Evolutionary conservation across 2,888 invertebrate species (phyloP).

Genomic region (Salpingus planirostris): DNA sequence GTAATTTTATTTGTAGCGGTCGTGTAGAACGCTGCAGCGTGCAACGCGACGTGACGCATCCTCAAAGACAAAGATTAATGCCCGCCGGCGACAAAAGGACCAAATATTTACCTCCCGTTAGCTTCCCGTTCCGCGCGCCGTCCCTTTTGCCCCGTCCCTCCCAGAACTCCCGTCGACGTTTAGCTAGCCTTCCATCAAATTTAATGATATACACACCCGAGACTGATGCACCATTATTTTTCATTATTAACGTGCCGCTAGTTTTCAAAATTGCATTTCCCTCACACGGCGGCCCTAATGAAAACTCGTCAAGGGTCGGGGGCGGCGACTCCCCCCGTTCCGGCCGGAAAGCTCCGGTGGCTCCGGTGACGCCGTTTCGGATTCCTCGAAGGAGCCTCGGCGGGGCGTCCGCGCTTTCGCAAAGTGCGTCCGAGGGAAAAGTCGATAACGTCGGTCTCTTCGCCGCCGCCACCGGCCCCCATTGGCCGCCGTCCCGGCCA

Average conservation of each 20-base stretch:
- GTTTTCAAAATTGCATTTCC: slow-evolving; percentile 40
- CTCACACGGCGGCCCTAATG: slow-evolving; percentile 18
- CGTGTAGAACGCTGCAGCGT: too few species aligned
- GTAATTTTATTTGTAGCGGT: too few species aligned
- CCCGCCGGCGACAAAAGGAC: slow-evolving; percentile 27
- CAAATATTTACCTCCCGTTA: slow-evolving; percentile 27
- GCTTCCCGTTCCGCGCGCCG: slow-evolving; percentile 8
- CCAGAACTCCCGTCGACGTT: slow-evolving; percentile 16
- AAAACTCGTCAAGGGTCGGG: too few species aligned
- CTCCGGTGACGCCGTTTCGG: too few species aligned
- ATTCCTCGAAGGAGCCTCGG: too few species aligned
- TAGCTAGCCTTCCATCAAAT: slow-evolving; percentile 37
- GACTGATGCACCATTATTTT: slow-evolving; percentile 42
- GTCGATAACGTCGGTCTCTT: too few species aligned
- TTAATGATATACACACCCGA: slow-evolving; percentile 39
- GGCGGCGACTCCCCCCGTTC: too few species aligned
- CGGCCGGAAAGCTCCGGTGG: too few species aligned
- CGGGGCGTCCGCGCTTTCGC: too few species aligned
- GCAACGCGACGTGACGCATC: slow-evolving; percentile 23
- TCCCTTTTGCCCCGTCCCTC: slow-evolving; percentile 15
- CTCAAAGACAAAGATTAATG: slow-evolving; percentile 32
- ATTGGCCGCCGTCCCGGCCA: too few species aligned
- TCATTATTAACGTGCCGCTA: slow-evolving; percentile 40
- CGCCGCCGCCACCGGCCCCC: too few species aligned
- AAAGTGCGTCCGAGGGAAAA: too few species aligned